A percentile compares a stretch with the other conserved stretches of the same genome.
Evolutionary conservation across 2,113 vertebrate genomes (phyloP).

Genomic region (Erythrocercus mccallii): DNA sequence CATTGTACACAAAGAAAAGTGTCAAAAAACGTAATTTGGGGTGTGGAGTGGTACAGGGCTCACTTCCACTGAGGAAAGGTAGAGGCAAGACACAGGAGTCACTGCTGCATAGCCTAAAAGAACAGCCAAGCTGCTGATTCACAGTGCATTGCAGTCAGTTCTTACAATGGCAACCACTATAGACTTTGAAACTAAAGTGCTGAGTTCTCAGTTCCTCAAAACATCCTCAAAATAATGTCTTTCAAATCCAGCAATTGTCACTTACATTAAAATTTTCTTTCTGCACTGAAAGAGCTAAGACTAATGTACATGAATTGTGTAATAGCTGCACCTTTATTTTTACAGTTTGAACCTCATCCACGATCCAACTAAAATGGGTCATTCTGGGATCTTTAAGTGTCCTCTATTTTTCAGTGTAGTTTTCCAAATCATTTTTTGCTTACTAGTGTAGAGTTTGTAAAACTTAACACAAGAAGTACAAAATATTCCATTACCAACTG

Average conservation of each 20-base stretch:
- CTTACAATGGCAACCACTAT: not conserved
- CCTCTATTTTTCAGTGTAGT: not conserved
- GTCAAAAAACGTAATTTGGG: not conserved
- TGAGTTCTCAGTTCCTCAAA: not conserved
- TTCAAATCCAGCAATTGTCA: not conserved
- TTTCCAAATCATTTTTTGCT: not conserved
- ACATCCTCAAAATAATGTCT: not conserved
- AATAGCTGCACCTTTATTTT: not conserved
- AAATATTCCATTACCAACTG: not conserved
- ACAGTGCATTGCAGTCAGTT: not conserved
- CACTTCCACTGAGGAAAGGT: not conserved
- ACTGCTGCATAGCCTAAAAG: not conserved
- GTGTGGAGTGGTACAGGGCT: not conserved
- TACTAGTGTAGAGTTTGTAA: not conserved
- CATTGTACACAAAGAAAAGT: not conserved
- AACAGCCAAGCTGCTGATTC: not conserved
- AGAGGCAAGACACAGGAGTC: not conserved
- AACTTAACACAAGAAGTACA: not conserved
- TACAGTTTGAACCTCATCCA: not conserved
- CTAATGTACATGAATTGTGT: not conserved
- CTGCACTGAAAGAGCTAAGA: not conserved
- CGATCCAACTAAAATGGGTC: not conserved
- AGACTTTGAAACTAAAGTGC: not conserved
- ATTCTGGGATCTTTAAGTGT: not conserved
- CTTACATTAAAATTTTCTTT: not conserved